These are phyloP conservation scores for Acromyrmex charruanus DNA, from an alignment of 1,140 invertebrate genomes.

Conservation along the genomic window DNA sequence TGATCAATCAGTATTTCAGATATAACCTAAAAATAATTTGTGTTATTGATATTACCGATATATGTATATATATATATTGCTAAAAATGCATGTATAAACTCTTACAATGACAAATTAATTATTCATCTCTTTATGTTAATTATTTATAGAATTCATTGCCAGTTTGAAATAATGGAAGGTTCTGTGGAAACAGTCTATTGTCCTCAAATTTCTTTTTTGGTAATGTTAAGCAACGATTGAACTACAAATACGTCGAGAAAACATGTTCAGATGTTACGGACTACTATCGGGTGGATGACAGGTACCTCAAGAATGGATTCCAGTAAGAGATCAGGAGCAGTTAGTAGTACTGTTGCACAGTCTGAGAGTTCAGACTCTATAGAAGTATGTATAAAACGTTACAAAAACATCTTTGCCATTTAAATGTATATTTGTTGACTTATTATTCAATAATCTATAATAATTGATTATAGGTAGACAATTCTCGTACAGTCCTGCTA, in stretches of 20 bases:
- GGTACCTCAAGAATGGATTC: constrained; percentile 67
- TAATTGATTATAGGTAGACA: constrained; percentile 89
- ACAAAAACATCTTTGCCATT: background rate
- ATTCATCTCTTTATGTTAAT: background rate
- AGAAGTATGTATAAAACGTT: constrained; percentile 63
- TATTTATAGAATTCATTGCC: background rate
- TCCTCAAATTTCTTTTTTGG: background rate
- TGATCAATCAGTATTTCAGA: background rate
- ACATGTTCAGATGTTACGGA: constrained; percentile 76
- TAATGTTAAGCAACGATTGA: constrained; percentile 3
- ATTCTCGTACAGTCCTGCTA: constrained; percentile 91
- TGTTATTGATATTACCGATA: background rate
- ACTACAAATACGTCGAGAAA: constrained; percentile 57
- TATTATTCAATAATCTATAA: constrained; percentile 4
- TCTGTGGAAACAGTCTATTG: background rate
- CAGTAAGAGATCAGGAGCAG: constrained; percentile 22
- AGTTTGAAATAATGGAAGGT: background rate
- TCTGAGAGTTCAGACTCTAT: constrained; percentile 73
- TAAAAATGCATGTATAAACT: background rate
- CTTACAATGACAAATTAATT: background rate
- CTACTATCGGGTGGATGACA: constrained; percentile 78
- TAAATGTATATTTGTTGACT: background rate
- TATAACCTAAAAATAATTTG: background rate
- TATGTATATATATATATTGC: no score
- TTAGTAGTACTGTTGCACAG: constrained; percentile 39